A percentile compares a stretch with the other conserved stretches of the same genome.
These are phyloP conservation scores for Helicoverpa zea DNA, from an alignment of 1,140 invertebrate genomes.

Conservation along the genomic window DNA sequence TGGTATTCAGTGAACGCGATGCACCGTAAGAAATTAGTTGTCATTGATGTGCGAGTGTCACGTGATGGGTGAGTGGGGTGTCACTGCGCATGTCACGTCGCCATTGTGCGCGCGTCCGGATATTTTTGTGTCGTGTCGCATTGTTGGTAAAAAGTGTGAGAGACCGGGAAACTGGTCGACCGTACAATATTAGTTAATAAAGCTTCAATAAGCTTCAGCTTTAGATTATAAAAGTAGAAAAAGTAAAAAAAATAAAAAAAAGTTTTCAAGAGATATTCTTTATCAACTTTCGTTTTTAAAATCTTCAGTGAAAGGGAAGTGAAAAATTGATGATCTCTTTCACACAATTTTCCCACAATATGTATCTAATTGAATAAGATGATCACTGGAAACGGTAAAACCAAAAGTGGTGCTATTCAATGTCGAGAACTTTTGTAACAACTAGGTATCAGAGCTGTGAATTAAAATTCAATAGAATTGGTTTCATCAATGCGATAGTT, in stretches of 20 bases:
- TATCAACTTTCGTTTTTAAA: too few species aligned
- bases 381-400: too few species aligned
- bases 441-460: too few species aligned
- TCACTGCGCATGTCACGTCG: constrained; percentile 58
- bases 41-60: constrained; percentile 73
- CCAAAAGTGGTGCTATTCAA: too few species aligned
- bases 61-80: constrained; percentile 63
- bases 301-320: too few species aligned
- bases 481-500: not conserved
- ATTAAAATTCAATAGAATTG: too few species aligned
- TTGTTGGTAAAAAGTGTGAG: constrained; percentile 41
- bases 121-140: constrained; percentile 35
- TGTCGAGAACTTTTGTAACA: not conserved
- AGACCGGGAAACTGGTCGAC: constrained; percentile 20
- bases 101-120: constrained; percentile 10
- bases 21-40: constrained; percentile 80
- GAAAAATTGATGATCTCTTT: too few species aligned
- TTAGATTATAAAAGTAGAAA: not conserved
- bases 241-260: too few species aligned
- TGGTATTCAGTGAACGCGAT: constrained; percentile 69
- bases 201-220: not conserved
- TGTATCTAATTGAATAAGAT: too few species aligned
- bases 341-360: too few species aligned
- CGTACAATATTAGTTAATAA: constrained; percentile 18
- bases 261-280: too few species aligned